phyloP scores from a whole-genome alignment of 2,113 vertebrate species.

The Cebus imitator region DNA sequence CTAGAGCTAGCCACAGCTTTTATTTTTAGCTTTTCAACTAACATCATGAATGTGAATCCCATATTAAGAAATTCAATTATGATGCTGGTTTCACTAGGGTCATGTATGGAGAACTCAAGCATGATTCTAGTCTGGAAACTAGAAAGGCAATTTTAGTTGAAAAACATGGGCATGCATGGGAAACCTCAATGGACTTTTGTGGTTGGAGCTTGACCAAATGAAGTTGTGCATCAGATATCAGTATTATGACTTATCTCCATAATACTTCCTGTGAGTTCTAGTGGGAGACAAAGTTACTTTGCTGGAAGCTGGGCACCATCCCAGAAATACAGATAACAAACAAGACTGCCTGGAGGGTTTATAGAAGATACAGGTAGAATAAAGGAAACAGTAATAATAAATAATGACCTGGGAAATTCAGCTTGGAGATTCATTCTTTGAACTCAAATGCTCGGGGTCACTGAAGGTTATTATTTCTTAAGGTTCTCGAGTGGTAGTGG shows the following conservation, averaged over 20 bases:
- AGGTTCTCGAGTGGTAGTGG: too few species aligned
- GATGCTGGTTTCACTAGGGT: not conserved
- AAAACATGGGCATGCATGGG: not conserved
- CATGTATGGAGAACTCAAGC: not conserved
- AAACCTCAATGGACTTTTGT: not conserved
- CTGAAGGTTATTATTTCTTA: not conserved
- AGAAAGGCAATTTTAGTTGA: not conserved
- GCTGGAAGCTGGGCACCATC: not conserved
- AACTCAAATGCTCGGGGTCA: not conserved
- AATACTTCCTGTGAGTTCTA: not conserved
- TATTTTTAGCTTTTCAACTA: slow-evolving; percentile 64
- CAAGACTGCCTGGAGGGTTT: not conserved
- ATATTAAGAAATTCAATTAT: slow-evolving; percentile 48
- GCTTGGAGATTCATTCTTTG: not conserved
- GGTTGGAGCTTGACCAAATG: not conserved
- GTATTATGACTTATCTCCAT: not conserved
- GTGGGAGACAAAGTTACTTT: not conserved
- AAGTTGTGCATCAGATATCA: not conserved
- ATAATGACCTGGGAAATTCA: not conserved
- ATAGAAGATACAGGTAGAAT: not conserved
- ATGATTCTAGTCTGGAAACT: not conserved
- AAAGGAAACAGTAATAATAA: not conserved
- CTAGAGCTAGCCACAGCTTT: slow-evolving; percentile 59
- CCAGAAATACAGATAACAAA: not conserved
- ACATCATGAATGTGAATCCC: slow-evolving; percentile 35